A percentile compares a stretch with the other conserved stretches of the same genome.
phyloP scores from a whole-genome alignment of 2,113 vertebrate species.

The Sinocyclocheilus anophthalmus region DNA sequence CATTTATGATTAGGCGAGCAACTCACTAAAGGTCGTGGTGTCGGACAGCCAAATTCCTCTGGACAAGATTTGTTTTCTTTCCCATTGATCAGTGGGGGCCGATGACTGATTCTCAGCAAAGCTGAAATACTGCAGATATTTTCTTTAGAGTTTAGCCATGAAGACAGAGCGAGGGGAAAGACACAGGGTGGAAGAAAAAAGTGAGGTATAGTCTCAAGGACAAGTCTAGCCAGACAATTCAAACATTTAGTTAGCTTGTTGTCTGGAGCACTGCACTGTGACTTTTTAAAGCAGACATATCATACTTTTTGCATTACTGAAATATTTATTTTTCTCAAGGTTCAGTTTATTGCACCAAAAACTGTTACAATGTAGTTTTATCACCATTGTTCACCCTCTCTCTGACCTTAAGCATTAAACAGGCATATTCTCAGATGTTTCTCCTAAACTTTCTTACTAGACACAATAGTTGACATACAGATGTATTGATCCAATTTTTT shows the following conservation, averaged over 20 bases:
- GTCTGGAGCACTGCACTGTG: not conserved
- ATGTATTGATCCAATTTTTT: no score
- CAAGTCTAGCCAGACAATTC: constrained; percentile 42
- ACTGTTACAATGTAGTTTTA: not conserved
- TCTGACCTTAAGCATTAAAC: not conserved
- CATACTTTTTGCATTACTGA: not conserved
- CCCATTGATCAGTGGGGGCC: constrained; percentile 72
- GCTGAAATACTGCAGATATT: constrained; percentile 70
- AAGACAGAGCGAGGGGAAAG: constrained; percentile 63
- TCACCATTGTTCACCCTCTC: not conserved
- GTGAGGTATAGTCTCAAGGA: constrained; percentile 38
- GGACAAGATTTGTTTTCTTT: constrained; percentile 74
- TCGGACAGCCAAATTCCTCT: constrained; percentile 71
- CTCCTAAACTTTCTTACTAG: no score
- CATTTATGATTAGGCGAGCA: constrained; percentile 58
- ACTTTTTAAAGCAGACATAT: not conserved
- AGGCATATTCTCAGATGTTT: not conserved
- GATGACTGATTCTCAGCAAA: constrained; percentile 72
- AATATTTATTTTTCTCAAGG: not conserved
- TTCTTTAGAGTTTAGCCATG: constrained; percentile 70
- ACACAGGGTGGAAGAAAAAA: constrained; percentile 54
- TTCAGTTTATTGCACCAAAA: not conserved
- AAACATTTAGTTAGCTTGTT: constrained; percentile 43
- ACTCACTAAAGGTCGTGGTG: constrained; percentile 41
- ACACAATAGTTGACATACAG: no score